Evolutionary conservation across 2,113 vertebrate genomes (phyloP).

Genomic region (Ranitomeya imitator): DNA sequence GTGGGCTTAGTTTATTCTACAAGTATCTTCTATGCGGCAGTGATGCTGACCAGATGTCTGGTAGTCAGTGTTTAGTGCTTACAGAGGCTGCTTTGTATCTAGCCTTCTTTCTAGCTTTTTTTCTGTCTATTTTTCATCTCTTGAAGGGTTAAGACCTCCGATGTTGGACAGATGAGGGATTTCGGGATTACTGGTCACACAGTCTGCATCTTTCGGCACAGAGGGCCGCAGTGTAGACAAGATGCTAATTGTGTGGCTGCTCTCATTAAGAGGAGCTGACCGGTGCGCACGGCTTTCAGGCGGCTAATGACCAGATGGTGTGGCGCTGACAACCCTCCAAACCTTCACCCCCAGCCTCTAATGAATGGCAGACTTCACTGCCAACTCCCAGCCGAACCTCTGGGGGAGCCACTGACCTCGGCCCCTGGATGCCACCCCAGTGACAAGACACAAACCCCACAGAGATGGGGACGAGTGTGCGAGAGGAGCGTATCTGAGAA

Average conservation of each 20-base stretch:
- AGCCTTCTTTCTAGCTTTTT: neutral
- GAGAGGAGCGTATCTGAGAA: too few relatives aligned
- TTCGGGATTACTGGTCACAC: neutral
- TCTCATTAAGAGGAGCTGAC: slow-evolving; percentile 37
- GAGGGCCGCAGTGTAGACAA: slow-evolving; percentile 6
- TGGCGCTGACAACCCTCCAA: neutral
- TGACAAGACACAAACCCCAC: neutral
- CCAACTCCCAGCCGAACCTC: neutral
- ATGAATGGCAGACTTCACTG: slow-evolving; percentile 23
- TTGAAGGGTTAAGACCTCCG: neutral
- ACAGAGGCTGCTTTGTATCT: neutral
- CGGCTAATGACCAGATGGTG: slow-evolving; percentile 56
- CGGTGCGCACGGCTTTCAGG: slow-evolving; percentile 9
- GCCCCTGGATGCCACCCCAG: neutral
- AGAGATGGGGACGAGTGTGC: neutral
- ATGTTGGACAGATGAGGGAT: neutral
- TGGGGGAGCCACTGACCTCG: neutral
- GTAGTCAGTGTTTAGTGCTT: too few relatives aligned
- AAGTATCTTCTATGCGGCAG: too few relatives aligned
- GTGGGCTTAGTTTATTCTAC: too few relatives aligned
- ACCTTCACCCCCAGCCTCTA: slow-evolving; percentile 38
- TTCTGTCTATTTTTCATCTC: neutral
- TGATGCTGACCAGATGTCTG: too few relatives aligned
- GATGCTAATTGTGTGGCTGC: slow-evolving; percentile 30
- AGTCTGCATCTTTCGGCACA: neutral